Conservation (phyloP, 2,113 vertebrate species). For the Piaya cayana region DNA sequence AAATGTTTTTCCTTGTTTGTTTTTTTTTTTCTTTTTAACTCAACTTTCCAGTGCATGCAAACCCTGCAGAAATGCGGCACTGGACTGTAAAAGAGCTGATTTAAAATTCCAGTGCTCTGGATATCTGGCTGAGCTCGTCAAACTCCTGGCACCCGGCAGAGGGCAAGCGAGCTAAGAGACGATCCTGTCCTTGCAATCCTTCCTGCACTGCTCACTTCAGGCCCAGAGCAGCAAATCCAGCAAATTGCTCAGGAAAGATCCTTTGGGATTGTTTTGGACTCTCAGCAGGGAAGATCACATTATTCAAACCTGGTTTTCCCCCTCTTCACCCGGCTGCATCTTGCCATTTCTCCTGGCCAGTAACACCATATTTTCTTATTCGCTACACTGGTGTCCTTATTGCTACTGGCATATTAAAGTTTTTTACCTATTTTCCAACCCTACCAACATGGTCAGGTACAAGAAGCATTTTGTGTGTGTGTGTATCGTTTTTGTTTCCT, state of each 20-base stretch:
- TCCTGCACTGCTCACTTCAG: neutral
- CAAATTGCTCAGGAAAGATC: neutral
- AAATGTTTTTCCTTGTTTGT: neutral
- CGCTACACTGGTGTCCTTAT: neutral
- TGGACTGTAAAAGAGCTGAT: neutral
- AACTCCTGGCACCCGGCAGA: slow-evolving; percentile 17
- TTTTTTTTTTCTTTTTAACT: neutral
- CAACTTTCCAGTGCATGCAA: rapidly evolving
- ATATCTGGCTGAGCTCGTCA: neutral
- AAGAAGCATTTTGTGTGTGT: neutral
- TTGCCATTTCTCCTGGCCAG: neutral
- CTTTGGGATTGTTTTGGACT: neutral
- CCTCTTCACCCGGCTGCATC: neutral
- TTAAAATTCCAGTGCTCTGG: neutral
- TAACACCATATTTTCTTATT: neutral
- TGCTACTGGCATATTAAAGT: neutral
- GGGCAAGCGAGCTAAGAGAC: slow-evolving; percentile 2
- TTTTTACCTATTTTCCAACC: neutral
- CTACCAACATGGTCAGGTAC: neutral
- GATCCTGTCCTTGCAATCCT: neutral
- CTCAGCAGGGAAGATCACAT: neutral
- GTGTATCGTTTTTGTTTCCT: neutral
- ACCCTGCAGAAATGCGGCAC: neutral
- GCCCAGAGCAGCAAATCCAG: neutral
- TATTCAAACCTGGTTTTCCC: neutral